Conservation (phyloP, 2,113 vertebrate genomes). For the Saiga tatarica region DNA sequence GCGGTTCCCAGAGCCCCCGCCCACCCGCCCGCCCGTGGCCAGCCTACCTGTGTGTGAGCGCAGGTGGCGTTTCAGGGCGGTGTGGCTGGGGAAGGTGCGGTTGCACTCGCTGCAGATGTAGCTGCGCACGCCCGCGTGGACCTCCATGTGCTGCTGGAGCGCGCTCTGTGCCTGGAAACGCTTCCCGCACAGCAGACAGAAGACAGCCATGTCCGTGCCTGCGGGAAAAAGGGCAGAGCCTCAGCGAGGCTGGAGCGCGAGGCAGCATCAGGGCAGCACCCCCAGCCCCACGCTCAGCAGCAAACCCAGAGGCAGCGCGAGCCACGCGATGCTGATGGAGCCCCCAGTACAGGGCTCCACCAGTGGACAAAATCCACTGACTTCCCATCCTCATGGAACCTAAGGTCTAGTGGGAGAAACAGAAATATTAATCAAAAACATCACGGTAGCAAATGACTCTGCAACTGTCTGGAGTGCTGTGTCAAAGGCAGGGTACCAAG, state of each 20-base stretch:
- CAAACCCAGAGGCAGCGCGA: background rate
- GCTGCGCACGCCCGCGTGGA: constrained; percentile 97
- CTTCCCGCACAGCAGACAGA: constrained; percentile 98
- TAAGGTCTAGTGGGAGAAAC: background rate
- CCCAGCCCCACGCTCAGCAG: background rate
- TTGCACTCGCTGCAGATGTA: constrained; percentile 99
- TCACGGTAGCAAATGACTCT: rapidly evolving
- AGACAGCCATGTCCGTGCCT: constrained; percentile 99
- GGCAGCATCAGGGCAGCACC: rapidly evolving
- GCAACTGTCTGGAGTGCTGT: rapidly evolving
- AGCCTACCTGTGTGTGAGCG: constrained; percentile 96
- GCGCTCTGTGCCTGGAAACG: constrained; percentile 97
- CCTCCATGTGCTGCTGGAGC: constrained; percentile 99
- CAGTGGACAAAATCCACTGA: rapidly evolving
- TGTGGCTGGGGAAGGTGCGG: constrained; percentile 99
- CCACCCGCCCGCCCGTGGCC: rapidly evolving
- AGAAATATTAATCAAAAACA: background rate
- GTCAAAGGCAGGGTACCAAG: too few relatives aligned
- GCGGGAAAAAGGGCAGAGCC: background rate
- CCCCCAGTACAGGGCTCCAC: rapidly evolving
- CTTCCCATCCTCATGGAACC: background rate
- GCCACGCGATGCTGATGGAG: rapidly evolving
- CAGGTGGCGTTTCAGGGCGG: constrained; percentile 97
- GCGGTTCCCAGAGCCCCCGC: background rate
- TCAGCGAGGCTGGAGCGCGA: background rate